A percentile compares a stretch with the other conserved stretches of the same genome.
Evolutionary conservation across 2,888 invertebrate species (phyloP).

Genomic region (Tetheella fluctuosa): DNA sequence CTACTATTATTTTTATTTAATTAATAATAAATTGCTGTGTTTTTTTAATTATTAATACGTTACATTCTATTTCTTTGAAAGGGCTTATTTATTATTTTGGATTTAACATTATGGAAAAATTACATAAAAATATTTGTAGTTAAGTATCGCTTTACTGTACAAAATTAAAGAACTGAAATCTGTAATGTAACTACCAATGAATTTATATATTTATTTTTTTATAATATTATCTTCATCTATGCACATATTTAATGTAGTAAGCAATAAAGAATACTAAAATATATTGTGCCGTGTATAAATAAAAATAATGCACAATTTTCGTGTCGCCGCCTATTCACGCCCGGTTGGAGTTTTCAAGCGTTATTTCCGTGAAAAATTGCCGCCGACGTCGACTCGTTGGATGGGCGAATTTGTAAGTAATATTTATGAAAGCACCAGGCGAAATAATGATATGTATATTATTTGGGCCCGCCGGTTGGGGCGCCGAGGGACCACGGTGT

Average conservation of each 20-base stretch:
- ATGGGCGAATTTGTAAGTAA: constrained; percentile 72
- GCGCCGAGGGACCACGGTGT: constrained; percentile 54
- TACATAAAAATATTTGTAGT: too few species aligned
- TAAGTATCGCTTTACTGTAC: too few species aligned
- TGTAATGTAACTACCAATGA: too few species aligned
- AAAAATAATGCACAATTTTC: constrained; percentile 3
- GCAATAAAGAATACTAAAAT: constrained; percentile 20
- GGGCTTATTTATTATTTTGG: too few species aligned
- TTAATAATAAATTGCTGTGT: too few species aligned
- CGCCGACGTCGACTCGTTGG: constrained; percentile 51
- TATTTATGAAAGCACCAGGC: constrained; percentile 73
- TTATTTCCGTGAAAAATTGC: constrained; percentile 73
- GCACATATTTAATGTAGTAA: constrained; percentile 8
- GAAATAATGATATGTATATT: constrained; percentile 80
- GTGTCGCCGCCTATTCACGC: constrained; percentile 23
- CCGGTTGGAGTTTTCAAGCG: constrained; percentile 40
- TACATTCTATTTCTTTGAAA: too few species aligned
- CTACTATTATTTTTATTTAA: not conserved
- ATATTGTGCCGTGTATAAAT: constrained; percentile 19
- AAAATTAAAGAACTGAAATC: too few species aligned
- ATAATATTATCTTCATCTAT: too few species aligned
- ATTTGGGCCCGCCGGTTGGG: constrained; percentile 64
- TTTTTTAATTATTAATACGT: too few species aligned
- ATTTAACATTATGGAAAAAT: too few species aligned
- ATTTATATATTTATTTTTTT: too few species aligned